Evolutionary conservation across 2,113 vertebrate species (phyloP).

Genomic region (Pelodiscus sinensis): DNA sequence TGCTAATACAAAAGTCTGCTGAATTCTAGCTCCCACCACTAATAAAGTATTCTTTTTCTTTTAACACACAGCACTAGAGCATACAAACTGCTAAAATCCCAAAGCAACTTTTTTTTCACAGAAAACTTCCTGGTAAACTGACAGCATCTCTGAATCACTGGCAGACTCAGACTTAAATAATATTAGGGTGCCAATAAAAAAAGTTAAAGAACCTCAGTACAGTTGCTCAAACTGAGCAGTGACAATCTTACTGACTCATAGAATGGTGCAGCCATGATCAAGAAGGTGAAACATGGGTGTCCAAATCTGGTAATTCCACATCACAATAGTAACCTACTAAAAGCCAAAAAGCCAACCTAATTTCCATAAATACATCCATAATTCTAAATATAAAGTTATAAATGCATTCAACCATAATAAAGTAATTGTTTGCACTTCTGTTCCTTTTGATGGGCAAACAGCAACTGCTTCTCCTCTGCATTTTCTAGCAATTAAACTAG

Average conservation of each 20-base stretch:
- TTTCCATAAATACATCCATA: slow-evolving; percentile 53
- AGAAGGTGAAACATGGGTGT: neutral
- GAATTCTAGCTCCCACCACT: slow-evolving; percentile 66
- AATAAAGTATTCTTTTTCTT: slow-evolving; percentile 63
- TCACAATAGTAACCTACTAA: slow-evolving; percentile 1
- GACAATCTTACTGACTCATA: neutral
- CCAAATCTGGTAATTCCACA: slow-evolving; percentile 27
- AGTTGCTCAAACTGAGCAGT: neutral
- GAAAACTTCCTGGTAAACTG: slow-evolving; percentile 34
- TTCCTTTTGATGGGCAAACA: slow-evolving; percentile 27
- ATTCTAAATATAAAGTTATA: slow-evolving; percentile 64
- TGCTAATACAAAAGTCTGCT: slow-evolving; percentile 59
- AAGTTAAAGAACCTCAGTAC: neutral
- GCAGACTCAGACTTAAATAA: neutral
- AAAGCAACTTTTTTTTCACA: slow-evolving; percentile 25
- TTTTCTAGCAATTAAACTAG: neutral
- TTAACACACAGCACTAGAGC: slow-evolving; percentile 55
- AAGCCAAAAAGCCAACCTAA: slow-evolving; percentile 26
- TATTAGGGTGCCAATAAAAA: neutral
- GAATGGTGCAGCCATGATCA: neutral
- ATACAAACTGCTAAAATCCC: slow-evolving; percentile 42
- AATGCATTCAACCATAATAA: slow-evolving; percentile 44
- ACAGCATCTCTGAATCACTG: neutral
- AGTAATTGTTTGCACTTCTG: slow-evolving; percentile 47
- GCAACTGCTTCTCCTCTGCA: slow-evolving; percentile 11